Percentiles rank a stretch among this genome's conserved stretches.
These are phyloP conservation scores for Muntiacus reevesi DNA, from an alignment of 2,113 vertebrate species.

Conservation along the genomic window DNA sequence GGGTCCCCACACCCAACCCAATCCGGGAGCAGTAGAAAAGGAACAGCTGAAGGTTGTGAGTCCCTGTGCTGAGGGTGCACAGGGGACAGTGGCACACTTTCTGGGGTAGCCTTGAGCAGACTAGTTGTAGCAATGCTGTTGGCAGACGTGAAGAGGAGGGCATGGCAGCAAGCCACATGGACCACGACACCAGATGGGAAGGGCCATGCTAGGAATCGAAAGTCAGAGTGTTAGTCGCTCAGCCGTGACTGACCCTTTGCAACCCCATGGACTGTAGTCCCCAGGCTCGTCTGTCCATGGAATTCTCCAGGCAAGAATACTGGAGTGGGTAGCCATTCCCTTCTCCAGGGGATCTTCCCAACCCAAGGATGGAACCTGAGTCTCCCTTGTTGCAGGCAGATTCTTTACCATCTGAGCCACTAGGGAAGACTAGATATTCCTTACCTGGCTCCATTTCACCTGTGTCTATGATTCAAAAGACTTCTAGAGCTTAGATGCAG, in stretches of 20 bases:
- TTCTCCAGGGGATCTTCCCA: not conserved
- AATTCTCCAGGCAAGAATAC: not conserved
- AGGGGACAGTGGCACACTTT: not conserved
- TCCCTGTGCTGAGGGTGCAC: not conserved
- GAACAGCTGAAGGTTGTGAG: not conserved
- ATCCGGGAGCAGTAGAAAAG: not conserved
- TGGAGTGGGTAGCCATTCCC: not conserved
- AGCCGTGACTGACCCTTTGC: not conserved
- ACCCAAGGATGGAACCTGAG: not conserved
- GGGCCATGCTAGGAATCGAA: not conserved
- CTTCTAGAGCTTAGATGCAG: not conserved
- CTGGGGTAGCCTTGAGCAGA: not conserved
- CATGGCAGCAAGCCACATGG: not conserved
- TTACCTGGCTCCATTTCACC: not conserved
- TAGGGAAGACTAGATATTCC: not conserved
- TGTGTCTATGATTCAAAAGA: not conserved
- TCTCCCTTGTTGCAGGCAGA: not conserved
- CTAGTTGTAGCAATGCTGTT: not conserved
- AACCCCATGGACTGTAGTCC: not conserved
- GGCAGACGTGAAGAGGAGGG: not conserved
- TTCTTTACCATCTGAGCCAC: not conserved
- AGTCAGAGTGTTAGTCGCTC: not conserved
- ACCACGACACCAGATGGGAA: not conserved
- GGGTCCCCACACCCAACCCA: not conserved
- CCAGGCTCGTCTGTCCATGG: not conserved